Evolutionary conservation across 1,140 invertebrate species (phyloP).

Genomic region (Aphelenchoides fujianensis): DNA sequence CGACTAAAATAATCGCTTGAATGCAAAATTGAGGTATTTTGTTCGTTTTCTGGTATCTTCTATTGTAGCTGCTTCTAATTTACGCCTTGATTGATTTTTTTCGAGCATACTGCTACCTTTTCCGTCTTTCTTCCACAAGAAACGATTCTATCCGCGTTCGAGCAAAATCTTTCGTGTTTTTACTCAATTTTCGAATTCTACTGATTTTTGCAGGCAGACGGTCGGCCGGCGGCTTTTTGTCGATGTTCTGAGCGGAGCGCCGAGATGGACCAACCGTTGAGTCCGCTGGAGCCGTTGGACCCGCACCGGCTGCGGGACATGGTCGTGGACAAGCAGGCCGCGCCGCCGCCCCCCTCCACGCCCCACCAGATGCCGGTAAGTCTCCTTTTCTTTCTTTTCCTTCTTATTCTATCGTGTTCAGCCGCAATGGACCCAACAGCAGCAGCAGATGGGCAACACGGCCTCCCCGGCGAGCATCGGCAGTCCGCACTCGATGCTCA

Average conservation of each 20-base stretch:
- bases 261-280: conserved; percentile 29
- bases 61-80: too few relatives aligned
- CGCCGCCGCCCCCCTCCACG: neutral
- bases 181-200: too few relatives aligned
- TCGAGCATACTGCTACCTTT: too few relatives aligned
- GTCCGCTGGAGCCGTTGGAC: conserved; percentile 46
- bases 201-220: too few relatives aligned
- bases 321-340: conserved; percentile 45
- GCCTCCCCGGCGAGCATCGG: conserved; percentile 12
- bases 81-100: too few relatives aligned
- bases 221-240: too few relatives aligned
- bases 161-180: too few relatives aligned
- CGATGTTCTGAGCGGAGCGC: neutral
- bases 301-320: conserved; percentile 48
- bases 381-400: neutral
- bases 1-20: too few relatives aligned
- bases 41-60: too few relatives aligned
- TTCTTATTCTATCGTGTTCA: conserved; percentile 12
- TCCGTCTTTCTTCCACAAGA: neutral
- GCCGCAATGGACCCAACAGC: conserved; percentile 20
- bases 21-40: too few relatives aligned
- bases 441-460: conserved; percentile 4
- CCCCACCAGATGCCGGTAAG: neutral
- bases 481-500: conserved; percentile 3
- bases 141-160: neutral